phyloP scores from a whole-genome alignment of 2,888 invertebrate species.

The Lithophane leautieri region DNA sequence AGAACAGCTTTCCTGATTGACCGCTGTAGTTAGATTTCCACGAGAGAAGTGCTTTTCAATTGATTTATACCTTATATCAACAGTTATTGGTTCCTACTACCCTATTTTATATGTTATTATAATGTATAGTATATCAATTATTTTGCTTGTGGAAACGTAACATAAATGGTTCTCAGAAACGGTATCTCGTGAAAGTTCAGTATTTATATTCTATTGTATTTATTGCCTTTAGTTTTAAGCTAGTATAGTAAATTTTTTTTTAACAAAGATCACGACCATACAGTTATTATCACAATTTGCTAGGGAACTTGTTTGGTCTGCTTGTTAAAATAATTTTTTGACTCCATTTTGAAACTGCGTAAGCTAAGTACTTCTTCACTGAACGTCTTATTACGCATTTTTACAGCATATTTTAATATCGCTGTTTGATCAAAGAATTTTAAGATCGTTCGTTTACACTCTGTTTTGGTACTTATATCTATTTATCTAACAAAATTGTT shows the following conservation, averaged over 20 bases:
- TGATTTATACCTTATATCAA: neutral
- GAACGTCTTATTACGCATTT: neutral
- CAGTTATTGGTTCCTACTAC: neutral
- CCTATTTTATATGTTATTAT: neutral
- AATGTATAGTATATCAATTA: neutral
- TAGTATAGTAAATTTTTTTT: neutral
- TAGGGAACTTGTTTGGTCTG: neutral
- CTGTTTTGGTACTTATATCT: conserved; percentile 2
- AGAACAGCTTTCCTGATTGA: conserved; percentile 42
- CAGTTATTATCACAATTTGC: neutral
- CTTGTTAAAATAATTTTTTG: neutral
- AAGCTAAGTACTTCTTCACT: neutral
- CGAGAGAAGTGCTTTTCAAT: conserved; percentile 21
- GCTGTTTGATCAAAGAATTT: conserved; percentile 12
- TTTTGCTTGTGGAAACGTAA: neutral
- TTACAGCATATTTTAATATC: neutral
- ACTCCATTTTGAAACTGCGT: neutral
- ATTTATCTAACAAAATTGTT: conserved; percentile 61
- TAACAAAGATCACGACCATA: no score
- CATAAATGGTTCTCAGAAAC: neutral
- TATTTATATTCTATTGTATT: neutral
- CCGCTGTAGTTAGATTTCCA: conserved; percentile 39
- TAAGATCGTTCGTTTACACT: neutral
- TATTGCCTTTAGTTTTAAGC: neutral
- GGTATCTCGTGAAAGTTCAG: neutral